phyloP scores from a whole-genome alignment of 2,888 invertebrate species.

The Drosophila neutralis region DNA sequence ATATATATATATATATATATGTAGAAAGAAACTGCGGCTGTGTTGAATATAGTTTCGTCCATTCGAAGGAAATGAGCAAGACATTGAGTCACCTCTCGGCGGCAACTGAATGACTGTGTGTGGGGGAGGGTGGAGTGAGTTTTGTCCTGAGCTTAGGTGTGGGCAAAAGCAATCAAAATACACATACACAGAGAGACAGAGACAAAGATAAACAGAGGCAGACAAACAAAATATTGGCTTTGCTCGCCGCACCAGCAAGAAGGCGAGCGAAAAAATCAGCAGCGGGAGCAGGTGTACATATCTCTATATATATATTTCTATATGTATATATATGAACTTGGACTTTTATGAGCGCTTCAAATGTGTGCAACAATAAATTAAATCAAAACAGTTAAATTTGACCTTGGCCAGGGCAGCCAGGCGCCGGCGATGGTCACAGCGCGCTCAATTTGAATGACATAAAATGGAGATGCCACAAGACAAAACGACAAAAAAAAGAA shows the following conservation, averaged over 20 bases:
- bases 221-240: slow-evolving; percentile 76
- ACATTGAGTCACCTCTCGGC: slow-evolving; percentile 74
- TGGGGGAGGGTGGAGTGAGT: slow-evolving; percentile 1
- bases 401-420: slow-evolving; percentile 63
- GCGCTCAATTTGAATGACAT: slow-evolving; percentile 40
- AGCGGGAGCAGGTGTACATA: slow-evolving; percentile 49
- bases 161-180: slow-evolving; percentile 76
- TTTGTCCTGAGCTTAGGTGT: slow-evolving; percentile 17
- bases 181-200: slow-evolving; percentile 57
- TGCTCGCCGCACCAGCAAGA: slow-evolving; percentile 46
- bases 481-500: not conserved
- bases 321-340: slow-evolving; percentile 25
- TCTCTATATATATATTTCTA: slow-evolving; percentile 18
- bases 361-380: slow-evolving; percentile 77
- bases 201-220: slow-evolving; percentile 70
- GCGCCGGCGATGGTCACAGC: slow-evolving; percentile 31
- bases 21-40: slow-evolving; percentile 45
- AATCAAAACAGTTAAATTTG: slow-evolving; percentile 76
- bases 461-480: slow-evolving; percentile 19
- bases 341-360: slow-evolving; percentile 63
- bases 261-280: slow-evolving; percentile 12
- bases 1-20: slow-evolving; percentile 10
- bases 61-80: slow-evolving; percentile 71
- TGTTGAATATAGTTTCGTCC: slow-evolving; percentile 61
- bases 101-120: slow-evolving; percentile 25